These are phyloP conservation scores for Macrophya annulata DNA, from an alignment of 2,888 invertebrate species.

Conservation along the genomic window DNA sequence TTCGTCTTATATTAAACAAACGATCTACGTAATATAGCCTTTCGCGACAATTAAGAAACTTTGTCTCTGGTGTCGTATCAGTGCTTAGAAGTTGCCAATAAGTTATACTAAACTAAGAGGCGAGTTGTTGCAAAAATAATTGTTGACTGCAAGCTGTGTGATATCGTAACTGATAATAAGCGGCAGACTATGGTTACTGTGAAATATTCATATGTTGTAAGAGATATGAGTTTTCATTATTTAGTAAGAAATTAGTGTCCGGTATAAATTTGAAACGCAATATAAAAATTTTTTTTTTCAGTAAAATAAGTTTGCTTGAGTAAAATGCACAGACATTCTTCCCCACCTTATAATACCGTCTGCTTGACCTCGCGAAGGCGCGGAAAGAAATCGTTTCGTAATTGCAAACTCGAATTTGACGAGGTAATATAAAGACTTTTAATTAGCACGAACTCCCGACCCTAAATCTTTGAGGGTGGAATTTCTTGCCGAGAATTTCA, in stretches of 20 bases:
- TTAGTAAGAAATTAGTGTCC: not conserved
- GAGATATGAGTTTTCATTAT: not conserved
- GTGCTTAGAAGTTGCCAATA: conserved; percentile 46
- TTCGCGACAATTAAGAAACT: conserved; percentile 45
- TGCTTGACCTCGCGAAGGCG: conserved; percentile 26
- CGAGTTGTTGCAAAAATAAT: conserved; percentile 15
- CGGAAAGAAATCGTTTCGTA: conserved; percentile 49
- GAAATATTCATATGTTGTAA: not conserved
- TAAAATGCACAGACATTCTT: conserved; percentile 16
- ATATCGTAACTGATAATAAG: not conserved
- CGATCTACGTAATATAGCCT: conserved; percentile 42
- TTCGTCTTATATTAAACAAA: conserved; percentile 46
- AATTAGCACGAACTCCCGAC: conserved; percentile 47
- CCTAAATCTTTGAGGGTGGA: conserved; percentile 54
- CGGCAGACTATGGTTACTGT: not conserved
- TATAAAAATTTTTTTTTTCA: not conserved
- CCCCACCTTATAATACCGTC: not conserved
- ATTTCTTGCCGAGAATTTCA: conserved; percentile 48
- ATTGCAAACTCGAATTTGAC: conserved; percentile 55
- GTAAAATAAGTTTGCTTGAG: conserved; percentile 30
- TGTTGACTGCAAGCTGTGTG: not conserved
- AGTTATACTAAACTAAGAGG: not conserved
- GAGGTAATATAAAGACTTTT: conserved; percentile 54
- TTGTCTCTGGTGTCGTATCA: conserved; percentile 42
- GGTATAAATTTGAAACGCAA: conserved; percentile 7